These are phyloP conservation scores for Dendrocincla fuliginosa DNA, from an alignment of 2,797 vertebrate genomes.

Conservation along the genomic window DNA sequence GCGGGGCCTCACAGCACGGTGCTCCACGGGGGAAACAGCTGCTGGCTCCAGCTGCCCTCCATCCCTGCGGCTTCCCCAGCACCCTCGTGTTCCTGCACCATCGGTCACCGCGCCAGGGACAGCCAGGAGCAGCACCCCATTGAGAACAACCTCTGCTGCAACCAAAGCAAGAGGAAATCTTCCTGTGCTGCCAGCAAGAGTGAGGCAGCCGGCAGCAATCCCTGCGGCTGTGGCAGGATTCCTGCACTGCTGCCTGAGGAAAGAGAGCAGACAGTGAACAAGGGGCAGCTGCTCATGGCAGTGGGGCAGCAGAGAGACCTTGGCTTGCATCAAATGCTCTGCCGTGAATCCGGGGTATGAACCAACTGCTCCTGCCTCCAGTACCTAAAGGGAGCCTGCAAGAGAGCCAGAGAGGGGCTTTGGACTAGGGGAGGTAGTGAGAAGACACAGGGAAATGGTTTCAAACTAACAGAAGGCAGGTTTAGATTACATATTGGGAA, in stretches of 20 bases:
- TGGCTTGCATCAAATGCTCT: background rate
- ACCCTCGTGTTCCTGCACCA: fast-evolving
- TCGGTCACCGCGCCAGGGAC: fast-evolving
- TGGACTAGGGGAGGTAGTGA: background rate
- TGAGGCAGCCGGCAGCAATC: fast-evolving
- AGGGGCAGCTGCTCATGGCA: background rate
- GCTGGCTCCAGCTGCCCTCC: fast-evolving
- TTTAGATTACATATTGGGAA: background rate
- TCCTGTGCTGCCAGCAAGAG: background rate
- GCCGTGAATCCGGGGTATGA: fast-evolving
- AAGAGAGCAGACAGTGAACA: fast-evolving
- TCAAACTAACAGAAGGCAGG: background rate
- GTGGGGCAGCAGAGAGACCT: background rate
- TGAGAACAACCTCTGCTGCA: fast-evolving
- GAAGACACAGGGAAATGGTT: background rate
- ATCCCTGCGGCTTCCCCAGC: background rate
- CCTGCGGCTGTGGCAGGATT: background rate
- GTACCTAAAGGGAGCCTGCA: background rate
- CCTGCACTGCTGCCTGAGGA: background rate
- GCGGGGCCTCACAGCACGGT: background rate
- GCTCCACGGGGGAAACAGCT: background rate
- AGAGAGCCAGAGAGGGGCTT: background rate
- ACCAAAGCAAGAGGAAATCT: background rate
- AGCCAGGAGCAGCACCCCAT: background rate
- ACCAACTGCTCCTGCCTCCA: background rate